Percentiles rank a stretch among this genome's conserved stretches.
phyloP scores from a whole-genome alignment of 2,797 vertebrate species.

The Gallinago stenura region DNA sequence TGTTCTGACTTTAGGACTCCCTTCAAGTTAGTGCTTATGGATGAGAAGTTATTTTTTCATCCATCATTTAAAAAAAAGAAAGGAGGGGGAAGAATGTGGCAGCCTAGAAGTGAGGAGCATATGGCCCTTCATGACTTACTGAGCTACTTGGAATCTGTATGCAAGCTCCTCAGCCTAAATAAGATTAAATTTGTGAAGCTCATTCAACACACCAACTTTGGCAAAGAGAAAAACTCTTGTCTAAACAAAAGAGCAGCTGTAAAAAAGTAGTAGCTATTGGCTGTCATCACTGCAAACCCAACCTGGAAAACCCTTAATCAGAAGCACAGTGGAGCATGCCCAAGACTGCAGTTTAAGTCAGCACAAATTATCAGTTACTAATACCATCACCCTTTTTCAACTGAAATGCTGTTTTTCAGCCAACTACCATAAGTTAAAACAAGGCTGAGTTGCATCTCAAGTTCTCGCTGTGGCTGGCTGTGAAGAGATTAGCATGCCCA shows the following conservation, averaged over 20 bases:
- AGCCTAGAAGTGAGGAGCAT: slow-evolving; percentile 7
- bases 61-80: background rate
- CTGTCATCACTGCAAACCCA: background rate
- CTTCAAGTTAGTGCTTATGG: slow-evolving; percentile 3
- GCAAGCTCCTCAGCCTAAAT: background rate
- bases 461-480: background rate
- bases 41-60: slow-evolving; percentile 27
- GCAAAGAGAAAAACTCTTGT: background rate
- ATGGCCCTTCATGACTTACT: slow-evolving; percentile 27
- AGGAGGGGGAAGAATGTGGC: background rate
- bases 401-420: background rate
- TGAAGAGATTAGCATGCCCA: background rate
- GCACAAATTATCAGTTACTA: background rate
- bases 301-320: background rate
- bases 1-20: background rate
- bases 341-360: background rate
- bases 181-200: slow-evolving; percentile 1
- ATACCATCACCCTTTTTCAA: background rate
- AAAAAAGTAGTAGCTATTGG: background rate
- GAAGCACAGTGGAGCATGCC: background rate
- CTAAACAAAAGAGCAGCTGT: background rate
- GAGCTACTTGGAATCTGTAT: slow-evolving; percentile 22
- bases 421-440: background rate
- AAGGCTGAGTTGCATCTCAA: background rate
- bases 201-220: background rate